These are phyloP conservation scores for Chrysocyon brachyurus DNA, from an alignment of 2,797 vertebrate species.

Conservation along the genomic window DNA sequence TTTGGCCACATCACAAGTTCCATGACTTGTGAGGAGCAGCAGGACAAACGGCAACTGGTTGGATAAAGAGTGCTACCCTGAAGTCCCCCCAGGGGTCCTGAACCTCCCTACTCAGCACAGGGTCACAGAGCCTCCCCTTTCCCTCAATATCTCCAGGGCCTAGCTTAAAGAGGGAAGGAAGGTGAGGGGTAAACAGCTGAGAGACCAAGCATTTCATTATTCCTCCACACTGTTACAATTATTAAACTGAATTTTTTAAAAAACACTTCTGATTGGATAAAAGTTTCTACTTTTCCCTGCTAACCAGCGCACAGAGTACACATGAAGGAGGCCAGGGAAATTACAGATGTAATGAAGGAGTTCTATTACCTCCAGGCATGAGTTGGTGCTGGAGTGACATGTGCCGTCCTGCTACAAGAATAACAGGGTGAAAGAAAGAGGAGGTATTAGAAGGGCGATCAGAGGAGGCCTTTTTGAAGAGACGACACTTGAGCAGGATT, in stretches of 20 bases:
- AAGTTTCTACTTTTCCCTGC: background rate
- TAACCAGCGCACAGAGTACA: background rate
- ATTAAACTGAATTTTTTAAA: background rate
- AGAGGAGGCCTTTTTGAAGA: background rate
- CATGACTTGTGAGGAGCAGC: background rate
- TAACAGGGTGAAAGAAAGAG: background rate
- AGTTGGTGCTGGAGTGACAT: constrained; percentile 35
- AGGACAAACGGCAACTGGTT: background rate
- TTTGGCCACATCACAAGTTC: background rate
- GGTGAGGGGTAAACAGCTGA: background rate
- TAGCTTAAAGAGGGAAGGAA: background rate
- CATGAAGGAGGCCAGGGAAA: constrained; percentile 8
- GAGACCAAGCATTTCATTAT: background rate
- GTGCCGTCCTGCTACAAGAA: background rate
- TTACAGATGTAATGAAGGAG: background rate
- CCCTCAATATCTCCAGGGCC: background rate
- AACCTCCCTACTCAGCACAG: background rate
- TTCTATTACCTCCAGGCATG: background rate
- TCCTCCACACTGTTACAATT: background rate
- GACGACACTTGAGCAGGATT: background rate
- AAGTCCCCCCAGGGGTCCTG: background rate
- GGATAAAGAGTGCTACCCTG: background rate
- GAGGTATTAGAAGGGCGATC: background rate
- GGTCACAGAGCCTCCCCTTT: background rate
- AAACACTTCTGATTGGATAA: constrained; percentile 3